A percentile compares a stretch with the other conserved stretches of the same genome.
Evolutionary conservation across 2,888 invertebrate species (phyloP).

Genomic region (Polydrusus cervinus): DNA sequence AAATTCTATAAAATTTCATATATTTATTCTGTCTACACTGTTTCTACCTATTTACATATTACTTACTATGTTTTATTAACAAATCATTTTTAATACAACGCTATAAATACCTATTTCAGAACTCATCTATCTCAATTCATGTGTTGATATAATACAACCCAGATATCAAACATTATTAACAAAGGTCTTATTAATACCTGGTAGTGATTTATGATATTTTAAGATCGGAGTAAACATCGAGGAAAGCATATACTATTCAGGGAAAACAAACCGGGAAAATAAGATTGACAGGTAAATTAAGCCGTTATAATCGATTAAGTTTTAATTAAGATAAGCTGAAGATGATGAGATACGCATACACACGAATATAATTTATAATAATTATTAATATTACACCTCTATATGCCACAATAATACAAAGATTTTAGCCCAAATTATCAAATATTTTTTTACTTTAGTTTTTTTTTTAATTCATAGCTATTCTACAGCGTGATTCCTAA

Average conservation of each 20-base stretch:
- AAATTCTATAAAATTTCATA: no score
- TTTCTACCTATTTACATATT: no score
- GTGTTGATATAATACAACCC: slow-evolving; percentile 5
- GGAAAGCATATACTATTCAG: slow-evolving; percentile 5
- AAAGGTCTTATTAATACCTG: slow-evolving; percentile 18
- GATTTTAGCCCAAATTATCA: no score
- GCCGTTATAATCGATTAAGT: slow-evolving; percentile 13
- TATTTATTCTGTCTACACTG: no score
- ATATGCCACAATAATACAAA: no score
- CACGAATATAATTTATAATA: no score
- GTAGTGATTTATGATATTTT: slow-evolving; percentile 17
- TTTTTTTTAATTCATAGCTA: no score
- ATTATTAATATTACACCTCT: no score
- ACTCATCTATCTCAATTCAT: slow-evolving; percentile 11
- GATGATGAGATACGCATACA: background rate
- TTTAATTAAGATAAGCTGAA: slow-evolving; percentile 11
- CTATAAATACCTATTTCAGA: slow-evolving; percentile 10
- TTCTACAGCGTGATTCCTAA: no score
- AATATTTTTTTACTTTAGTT: no score
- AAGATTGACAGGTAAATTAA: slow-evolving; percentile 23
- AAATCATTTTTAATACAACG: slow-evolving; percentile 5
- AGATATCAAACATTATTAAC: slow-evolving; percentile 14
- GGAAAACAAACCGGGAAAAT: slow-evolving; percentile 9
- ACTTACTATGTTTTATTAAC: background rate
- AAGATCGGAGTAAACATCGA: slow-evolving; percentile 14